Evolutionary conservation across 2,888 invertebrate species (phyloP).

Genomic region (Drosophila lacicola): DNA sequence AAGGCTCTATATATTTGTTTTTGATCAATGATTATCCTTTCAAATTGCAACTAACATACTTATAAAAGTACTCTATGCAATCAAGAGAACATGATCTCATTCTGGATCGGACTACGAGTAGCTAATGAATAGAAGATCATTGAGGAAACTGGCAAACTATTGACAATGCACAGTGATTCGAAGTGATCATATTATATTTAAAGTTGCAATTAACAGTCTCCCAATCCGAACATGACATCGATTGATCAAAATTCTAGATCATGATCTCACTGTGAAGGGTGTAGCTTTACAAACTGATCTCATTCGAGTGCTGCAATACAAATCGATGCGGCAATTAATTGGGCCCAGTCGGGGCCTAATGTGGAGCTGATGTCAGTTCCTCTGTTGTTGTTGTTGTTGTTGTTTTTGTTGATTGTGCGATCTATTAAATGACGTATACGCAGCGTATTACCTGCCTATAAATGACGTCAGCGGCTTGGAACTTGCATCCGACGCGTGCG

Average conservation of each 20-base stretch:
- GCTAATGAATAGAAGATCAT: not conserved
- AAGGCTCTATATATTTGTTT: no score
- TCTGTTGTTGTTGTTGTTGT: not conserved
- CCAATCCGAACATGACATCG: not conserved
- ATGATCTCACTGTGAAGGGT: constrained; percentile 24
- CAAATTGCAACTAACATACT: no score
- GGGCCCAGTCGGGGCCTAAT: not conserved
- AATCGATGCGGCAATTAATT: constrained; percentile 6
- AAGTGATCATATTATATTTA: not conserved
- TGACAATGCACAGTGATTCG: not conserved
- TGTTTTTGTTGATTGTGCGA: not conserved
- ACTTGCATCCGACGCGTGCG: constrained; percentile 37
- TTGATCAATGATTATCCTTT: no score
- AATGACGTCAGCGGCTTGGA: constrained; percentile 63
- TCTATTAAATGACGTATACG: constrained; percentile 50
- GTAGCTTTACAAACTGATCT: constrained; percentile 8
- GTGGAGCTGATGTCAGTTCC: constrained; percentile 41
- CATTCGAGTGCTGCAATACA: constrained; percentile 5
- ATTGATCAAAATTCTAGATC: not conserved
- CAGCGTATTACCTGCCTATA: constrained; percentile 30
- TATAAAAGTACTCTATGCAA: no score
- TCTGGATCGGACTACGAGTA: no score
- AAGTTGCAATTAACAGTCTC: constrained; percentile 16
- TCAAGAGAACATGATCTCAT: not conserved
- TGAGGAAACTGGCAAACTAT: not conserved